These are phyloP conservation scores for Cyprinodon variegatus DNA, from an alignment of 2,113 vertebrate genomes.

Conservation along the genomic window DNA sequence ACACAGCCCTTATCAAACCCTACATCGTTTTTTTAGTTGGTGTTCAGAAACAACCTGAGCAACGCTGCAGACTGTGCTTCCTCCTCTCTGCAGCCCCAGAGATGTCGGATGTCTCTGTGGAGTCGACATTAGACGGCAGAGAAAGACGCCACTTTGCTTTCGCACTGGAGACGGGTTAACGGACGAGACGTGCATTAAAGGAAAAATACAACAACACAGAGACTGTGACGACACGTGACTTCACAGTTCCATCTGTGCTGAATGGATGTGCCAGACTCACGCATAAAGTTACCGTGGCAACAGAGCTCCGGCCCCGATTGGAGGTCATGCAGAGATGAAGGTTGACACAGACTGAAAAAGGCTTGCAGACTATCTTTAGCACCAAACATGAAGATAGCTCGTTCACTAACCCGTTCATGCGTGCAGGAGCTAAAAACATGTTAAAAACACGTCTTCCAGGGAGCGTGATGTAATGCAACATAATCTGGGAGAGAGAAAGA, in stretches of 20 bases:
- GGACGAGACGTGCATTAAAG: conserved; percentile 28
- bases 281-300: conserved; percentile 65
- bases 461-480: conserved; percentile 39
- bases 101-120: background rate
- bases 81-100: background rate
- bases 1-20: conserved; percentile 19
- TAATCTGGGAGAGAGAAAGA: conserved; percentile 45
- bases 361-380: conserved; percentile 25
- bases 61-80: background rate
- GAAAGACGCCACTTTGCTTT: conserved; percentile 3
- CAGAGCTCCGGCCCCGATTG: conserved; percentile 39
- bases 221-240: conserved; percentile 64
- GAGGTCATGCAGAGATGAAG: conserved; percentile 38
- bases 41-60: conserved; percentile 25
- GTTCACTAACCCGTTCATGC: background rate
- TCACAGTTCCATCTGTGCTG: conserved; percentile 66
- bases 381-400: background rate
- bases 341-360: conserved; percentile 24
- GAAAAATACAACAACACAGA: conserved; percentile 2
- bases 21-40: background rate
- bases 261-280: conserved; percentile 62
- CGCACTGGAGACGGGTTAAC: conserved; percentile 7
- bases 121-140: background rate
- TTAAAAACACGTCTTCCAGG: conserved; percentile 15
- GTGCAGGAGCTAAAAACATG: conserved; percentile 5